phyloP scores from a whole-genome alignment of 2,113 vertebrate genomes.

The Rallus limicola region DNA sequence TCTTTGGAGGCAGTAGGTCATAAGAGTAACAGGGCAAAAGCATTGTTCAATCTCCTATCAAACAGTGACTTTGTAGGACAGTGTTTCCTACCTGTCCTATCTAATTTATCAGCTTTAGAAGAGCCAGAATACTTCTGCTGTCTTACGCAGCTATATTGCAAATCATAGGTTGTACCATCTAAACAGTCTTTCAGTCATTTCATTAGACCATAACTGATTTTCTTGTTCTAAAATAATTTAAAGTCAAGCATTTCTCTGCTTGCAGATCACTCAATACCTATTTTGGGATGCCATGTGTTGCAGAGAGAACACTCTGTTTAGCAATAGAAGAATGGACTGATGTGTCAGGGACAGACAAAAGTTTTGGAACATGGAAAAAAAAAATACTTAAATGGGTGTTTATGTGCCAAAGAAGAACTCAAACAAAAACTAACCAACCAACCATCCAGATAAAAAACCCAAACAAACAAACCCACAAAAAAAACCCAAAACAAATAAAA shows the following conservation, averaged over 20 bases:
- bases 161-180: background rate
- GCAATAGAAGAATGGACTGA: background rate
- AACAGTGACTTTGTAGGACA: background rate
- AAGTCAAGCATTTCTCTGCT: background rate
- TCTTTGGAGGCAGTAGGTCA: background rate
- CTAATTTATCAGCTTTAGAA: background rate
- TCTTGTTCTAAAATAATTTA: background rate
- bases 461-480: background rate
- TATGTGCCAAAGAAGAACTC: background rate
- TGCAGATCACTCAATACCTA: background rate
- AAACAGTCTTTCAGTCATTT: background rate
- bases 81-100: background rate
- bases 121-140: background rate
- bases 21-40: background rate
- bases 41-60: background rate
- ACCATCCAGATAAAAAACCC: too few relatives aligned
- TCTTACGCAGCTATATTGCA: background rate
- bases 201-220: background rate
- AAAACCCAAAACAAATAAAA: background rate
- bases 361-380: background rate
- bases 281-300: background rate
- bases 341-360: background rate
- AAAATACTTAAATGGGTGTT: background rate
- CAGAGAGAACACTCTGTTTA: background rate
- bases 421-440: background rate